phyloP scores from a whole-genome alignment of 2,113 vertebrate genomes.

The Rhinolophus sinicus region DNA sequence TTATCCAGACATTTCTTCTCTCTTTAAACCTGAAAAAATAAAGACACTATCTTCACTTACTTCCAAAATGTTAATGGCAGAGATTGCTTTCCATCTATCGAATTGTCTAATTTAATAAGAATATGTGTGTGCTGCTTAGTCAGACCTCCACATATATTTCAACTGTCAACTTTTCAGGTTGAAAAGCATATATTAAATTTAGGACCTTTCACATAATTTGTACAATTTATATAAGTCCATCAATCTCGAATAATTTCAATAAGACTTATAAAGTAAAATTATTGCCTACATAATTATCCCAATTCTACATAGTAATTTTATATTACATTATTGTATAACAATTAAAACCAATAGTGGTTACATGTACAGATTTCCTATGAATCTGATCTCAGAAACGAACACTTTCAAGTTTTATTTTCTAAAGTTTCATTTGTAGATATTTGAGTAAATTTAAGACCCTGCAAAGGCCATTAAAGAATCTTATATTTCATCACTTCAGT shows the following conservation, averaged over 20 bases:
- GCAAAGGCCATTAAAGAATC: background rate
- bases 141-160: background rate
- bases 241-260: conserved; percentile 45
- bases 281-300: conserved; percentile 26
- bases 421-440: conserved; percentile 5
- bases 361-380: conserved; percentile 35
- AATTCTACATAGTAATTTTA: conserved; percentile 21
- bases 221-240: conserved; percentile 5
- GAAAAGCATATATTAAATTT: conserved; percentile 56
- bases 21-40: background rate
- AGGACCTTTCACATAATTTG: background rate
- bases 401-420: conserved; percentile 38
- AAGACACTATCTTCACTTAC: background rate
- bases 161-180: conserved; percentile 48
- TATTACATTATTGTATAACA: background rate
- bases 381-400: conserved; percentile 36
- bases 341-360: conserved; percentile 28
- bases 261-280: conserved; percentile 42
- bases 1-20: background rate
- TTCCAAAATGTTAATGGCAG: conserved; percentile 36
- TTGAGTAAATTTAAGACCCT: background rate
- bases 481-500: conserved; percentile 18
- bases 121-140: background rate
- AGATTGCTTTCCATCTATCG: conserved; percentile 27
- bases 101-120: conserved; percentile 46